Conservation (phyloP, 2,888 invertebrate genomes). For the Temnothorax unifasciatus region DNA sequence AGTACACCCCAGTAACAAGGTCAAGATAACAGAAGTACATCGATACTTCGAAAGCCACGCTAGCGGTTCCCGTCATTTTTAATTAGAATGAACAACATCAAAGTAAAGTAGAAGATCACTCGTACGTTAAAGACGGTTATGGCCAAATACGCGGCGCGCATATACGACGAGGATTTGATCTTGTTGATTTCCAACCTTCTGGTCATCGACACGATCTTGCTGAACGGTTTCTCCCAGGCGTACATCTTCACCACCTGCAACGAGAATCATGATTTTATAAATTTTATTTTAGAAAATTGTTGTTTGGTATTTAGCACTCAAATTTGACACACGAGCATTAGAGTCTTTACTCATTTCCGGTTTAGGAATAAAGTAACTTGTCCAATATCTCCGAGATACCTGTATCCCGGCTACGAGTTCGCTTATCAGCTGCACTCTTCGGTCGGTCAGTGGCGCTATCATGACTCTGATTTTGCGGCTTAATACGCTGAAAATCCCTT, state of each 20-base stretch:
- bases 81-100: slow-evolving; percentile 87
- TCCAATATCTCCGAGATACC: slow-evolving; percentile 86
- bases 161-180: slow-evolving; percentile 88
- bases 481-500: slow-evolving; percentile 87
- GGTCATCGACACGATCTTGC: slow-evolving; percentile 92
- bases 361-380: not conserved
- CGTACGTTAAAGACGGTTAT: slow-evolving; percentile 92
- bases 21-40: slow-evolving; percentile 89
- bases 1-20: slow-evolving; percentile 88
- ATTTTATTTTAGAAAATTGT: not conserved
- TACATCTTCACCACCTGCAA: slow-evolving; percentile 97
- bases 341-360: not conserved
- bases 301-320: not conserved
- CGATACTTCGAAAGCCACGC: slow-evolving; percentile 87
- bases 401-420: slow-evolving; percentile 97
- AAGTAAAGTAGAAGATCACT: slow-evolving; percentile 91
- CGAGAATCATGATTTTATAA: not conserved
- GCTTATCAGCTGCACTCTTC: slow-evolving; percentile 96
- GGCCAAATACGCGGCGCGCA: slow-evolving; percentile 90
- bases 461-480: slow-evolving; percentile 89
- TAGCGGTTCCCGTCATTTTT: slow-evolving; percentile 83
- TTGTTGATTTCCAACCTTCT: slow-evolving; percentile 90
- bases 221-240: slow-evolving; percentile 97
- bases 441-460: slow-evolving; percentile 95
- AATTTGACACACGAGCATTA: not conserved